phyloP scores from a whole-genome alignment of 2,113 vertebrate species.

The Podilymbus podiceps region DNA sequence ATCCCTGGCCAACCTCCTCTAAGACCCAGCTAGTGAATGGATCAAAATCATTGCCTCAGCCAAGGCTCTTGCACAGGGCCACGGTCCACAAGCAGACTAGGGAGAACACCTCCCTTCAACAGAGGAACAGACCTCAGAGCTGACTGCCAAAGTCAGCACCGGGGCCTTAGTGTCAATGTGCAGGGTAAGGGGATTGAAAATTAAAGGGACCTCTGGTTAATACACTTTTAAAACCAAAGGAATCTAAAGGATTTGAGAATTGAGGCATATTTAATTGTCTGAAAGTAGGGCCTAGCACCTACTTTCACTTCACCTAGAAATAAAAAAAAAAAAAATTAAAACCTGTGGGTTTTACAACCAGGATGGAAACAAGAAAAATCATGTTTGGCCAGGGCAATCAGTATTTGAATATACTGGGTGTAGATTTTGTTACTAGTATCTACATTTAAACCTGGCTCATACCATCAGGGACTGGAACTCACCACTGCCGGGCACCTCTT shows the following conservation, averaged over 20 bases:
- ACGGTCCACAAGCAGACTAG: neutral
- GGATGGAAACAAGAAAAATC: neutral
- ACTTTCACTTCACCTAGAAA: neutral
- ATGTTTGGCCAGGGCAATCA: neutral
- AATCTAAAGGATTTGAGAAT: neutral
- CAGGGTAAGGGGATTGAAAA: neutral
- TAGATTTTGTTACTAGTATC: neutral
- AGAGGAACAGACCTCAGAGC: neutral
- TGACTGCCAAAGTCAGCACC: neutral
- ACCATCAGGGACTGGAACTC: neutral
- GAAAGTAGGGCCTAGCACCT: neutral
- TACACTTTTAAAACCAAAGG: neutral
- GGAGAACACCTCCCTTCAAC: neutral
- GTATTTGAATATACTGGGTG: neutral
- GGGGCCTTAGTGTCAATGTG: neutral
- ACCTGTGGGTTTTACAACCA: fast-evolving
- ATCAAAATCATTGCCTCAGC: neutral
- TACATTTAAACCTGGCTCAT: neutral
- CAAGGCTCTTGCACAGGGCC: neutral
- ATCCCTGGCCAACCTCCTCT: neutral
- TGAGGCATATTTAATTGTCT: neutral
- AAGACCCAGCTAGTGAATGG: neutral
- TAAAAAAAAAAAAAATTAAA: neutral
- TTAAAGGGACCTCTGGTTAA: neutral
- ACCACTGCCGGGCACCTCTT: neutral